phyloP scores from a whole-genome alignment of 2,888 invertebrate species.

The Caenorhabditis auriculariae region DNA sequence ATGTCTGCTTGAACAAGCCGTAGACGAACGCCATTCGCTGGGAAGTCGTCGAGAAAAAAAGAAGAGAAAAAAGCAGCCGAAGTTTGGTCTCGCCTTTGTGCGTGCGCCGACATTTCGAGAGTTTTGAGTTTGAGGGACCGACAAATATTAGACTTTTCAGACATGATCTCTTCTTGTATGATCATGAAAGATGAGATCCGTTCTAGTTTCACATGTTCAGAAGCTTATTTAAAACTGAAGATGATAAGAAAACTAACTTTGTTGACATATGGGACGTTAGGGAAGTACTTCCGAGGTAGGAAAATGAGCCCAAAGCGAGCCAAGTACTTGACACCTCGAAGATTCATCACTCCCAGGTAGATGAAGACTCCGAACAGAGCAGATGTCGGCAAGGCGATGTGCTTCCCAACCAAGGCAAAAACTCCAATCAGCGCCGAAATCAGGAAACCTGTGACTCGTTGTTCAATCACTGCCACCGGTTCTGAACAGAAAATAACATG shows the following conservation, averaged over 20 bases:
- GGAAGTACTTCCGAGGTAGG: conserved; percentile 91
- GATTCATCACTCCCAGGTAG: conserved; percentile 85
- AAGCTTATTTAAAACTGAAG: too few relatives aligned
- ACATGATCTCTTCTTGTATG: too few relatives aligned
- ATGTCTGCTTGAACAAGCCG: too few relatives aligned
- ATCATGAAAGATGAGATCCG: too few relatives aligned
- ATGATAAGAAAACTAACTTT: conserved; percentile 5
- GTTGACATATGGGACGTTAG: conserved; percentile 6
- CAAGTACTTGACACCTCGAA: conserved; percentile 90
- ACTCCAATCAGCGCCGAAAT: conserved; percentile 77
- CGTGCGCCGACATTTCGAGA: too few relatives aligned
- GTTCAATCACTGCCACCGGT: conserved; percentile 67
- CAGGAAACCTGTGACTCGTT: conserved; percentile 80
- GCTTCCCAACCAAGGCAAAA: conserved; percentile 76
- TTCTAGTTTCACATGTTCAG: too few relatives aligned
- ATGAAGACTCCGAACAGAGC: conserved; percentile 89
- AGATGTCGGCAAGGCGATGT: conserved; percentile 68
- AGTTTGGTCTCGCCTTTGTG: too few relatives aligned
- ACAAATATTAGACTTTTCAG: too few relatives aligned
- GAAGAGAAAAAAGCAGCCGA: too few relatives aligned
- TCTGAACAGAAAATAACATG: conserved; percentile 60
- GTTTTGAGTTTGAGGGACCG: too few relatives aligned
- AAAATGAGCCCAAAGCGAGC: conserved; percentile 84
- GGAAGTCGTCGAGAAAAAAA: too few relatives aligned
- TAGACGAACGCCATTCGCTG: too few relatives aligned